Evolutionary conservation across 2,113 vertebrate genomes (phyloP).

Genomic region (Notothenia rossii): DNA sequence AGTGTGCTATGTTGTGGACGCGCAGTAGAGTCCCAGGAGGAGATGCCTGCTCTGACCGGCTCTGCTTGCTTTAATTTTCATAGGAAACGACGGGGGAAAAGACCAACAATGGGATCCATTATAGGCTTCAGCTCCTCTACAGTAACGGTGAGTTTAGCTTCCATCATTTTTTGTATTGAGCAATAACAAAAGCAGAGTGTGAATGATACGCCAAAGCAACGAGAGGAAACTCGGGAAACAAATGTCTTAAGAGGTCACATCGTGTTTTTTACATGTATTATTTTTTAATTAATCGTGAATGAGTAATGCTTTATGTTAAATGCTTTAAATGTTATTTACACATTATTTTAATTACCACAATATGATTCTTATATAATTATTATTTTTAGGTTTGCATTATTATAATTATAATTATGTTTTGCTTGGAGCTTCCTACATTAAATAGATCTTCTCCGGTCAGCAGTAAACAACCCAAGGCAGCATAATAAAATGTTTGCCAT

Average conservation of each 20-base stretch:
- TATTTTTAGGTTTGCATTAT: constrained; percentile 23
- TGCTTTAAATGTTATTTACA: background rate
- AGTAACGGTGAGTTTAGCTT: constrained; percentile 91
- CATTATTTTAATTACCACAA: background rate
- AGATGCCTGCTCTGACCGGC: constrained; percentile 54
- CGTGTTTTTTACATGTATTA: background rate
- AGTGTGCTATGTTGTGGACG: constrained; percentile 30
- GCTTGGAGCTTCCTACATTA: background rate
- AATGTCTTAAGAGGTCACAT: constrained; percentile 24
- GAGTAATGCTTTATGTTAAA: background rate
- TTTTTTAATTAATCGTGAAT: background rate
- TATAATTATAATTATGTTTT: constrained; percentile 1
- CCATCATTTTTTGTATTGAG: constrained; percentile 48
- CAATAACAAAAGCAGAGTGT: constrained; percentile 50
- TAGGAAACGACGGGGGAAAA: constrained; percentile 98
- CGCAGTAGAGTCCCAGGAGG: constrained; percentile 62
- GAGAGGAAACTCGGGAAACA: constrained; percentile 40
- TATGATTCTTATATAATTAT: constrained; percentile 6
- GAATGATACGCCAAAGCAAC: constrained; percentile 37
- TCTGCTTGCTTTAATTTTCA: constrained; percentile 77
- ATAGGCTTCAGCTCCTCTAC: constrained; percentile 98
- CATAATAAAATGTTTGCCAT: constrained; percentile 18
- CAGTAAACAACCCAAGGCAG: background rate
- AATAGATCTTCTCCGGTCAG: background rate
- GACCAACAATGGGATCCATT: constrained; percentile 99